Evolutionary conservation across 2,113 vertebrate genomes (phyloP).

Genomic region (Phylloscopus whistleri): DNA sequence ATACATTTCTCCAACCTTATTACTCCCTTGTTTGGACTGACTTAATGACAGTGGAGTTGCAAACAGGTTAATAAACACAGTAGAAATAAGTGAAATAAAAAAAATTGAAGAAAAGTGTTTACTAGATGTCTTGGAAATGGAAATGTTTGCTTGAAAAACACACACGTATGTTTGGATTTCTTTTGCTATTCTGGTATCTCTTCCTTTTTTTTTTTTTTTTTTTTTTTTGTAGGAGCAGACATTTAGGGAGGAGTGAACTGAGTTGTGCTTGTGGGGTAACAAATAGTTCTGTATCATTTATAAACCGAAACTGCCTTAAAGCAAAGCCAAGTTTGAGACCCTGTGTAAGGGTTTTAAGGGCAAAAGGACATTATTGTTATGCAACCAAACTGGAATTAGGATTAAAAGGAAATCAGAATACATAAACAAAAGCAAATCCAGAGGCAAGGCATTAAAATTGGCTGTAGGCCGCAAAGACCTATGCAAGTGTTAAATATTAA

Average conservation of each 20-base stretch:
- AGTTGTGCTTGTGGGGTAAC: not conserved
- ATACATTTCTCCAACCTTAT: not conserved
- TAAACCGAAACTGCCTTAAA: not conserved
- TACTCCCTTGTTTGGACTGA: not conserved
- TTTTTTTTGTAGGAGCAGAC: not conserved
- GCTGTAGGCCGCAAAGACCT: not conserved
- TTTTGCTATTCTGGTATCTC: not conserved
- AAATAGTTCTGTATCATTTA: not conserved
- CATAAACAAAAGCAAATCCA: not conserved
- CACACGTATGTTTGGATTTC: not conserved
- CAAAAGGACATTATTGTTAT: not conserved
- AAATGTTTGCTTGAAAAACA: not conserved
- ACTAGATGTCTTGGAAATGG: not conserved
- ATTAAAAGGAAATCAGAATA: slow-evolving; percentile 1
- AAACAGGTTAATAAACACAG: not conserved
- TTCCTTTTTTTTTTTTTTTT: not conserved
- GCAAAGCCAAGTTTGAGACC: not conserved
- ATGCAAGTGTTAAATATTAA: not conserved
- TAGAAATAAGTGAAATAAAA: not conserved
- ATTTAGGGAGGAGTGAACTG: not conserved
- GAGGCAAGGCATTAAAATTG: not conserved
- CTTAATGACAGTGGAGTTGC: not conserved
- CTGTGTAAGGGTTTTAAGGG: not conserved
- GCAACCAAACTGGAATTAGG: not conserved
- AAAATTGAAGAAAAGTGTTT: not conserved